Evolutionary conservation across 2,888 invertebrate genomes (phyloP), one percentile per base, ranked within the genome.

Genomic region (Cremastobaeus sp.): DNA sequence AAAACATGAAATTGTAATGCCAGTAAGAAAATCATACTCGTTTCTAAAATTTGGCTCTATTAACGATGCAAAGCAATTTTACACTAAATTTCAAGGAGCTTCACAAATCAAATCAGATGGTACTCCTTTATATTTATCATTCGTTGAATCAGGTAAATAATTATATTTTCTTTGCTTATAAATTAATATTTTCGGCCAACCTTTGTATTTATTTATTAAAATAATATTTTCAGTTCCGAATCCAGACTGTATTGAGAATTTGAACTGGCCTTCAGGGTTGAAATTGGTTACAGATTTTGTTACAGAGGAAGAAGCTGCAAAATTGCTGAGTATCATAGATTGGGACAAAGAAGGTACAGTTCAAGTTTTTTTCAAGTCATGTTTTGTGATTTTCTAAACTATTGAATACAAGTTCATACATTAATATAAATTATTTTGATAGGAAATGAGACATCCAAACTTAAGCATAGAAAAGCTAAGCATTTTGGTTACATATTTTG

Each of bases 401-500:
- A n/a, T n/a, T n/a, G n/a, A n/a, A n/a, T n/a, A n/a, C n/a, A n/a
- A n/a, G n/a, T n/a, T n/a, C n/a, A n/a, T 20, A 48, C 17, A 6
- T 47, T 28, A 15, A 17, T n/a, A n/a, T n/a, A n/a, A 32, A 47
- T 32, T 47, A 17, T 35, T 34, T n/a, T n/a, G n/a, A 12, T 25
- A 76, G 76, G 74, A 50, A 76, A 74, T 41, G 70, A 59, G 30
- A 77, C 78, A 1, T 84, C n/a, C n/a, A n/a, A n/a, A n/a, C n/a
- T n/a, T n/a, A 97, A 96, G 85, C 93, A 97, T 83, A 89, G 98
- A 30, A 91, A 91, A 88, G 98, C 97, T 0, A 93, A 92, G 84
- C 98, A 98, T 89, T 98, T 92, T 89, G 98, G 98, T 0, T 98
- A 92, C 87, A 95, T 96, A 85, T 98, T 98, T 86, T 89, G 93